Percentiles rank a stretch among this genome's conserved stretches.
Evolutionary conservation across 2,797 vertebrate species (phyloP).

Genomic region (Takifugu rubripes): DNA sequence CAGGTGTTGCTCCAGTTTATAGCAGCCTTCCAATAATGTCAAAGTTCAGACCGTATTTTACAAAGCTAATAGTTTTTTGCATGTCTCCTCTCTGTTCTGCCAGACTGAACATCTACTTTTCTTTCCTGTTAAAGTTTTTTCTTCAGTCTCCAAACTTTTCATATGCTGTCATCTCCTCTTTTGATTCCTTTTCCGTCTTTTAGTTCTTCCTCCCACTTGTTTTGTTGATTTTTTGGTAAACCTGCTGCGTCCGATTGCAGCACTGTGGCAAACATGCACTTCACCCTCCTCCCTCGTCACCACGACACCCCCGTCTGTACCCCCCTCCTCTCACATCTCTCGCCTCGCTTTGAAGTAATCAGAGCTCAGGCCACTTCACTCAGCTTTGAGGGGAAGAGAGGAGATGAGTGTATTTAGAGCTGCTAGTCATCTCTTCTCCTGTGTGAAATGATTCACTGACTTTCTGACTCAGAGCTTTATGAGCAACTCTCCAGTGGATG

Average conservation of each 20-base stretch:
- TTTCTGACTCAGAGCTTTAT: conserved; percentile 65
- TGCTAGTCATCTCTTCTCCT: conserved; percentile 61
- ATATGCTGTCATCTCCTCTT: conserved; percentile 49
- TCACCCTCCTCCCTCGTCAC: conserved; percentile 21
- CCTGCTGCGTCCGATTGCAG: conserved; percentile 44
- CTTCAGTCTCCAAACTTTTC: conserved; percentile 40
- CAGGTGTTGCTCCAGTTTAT: no score
- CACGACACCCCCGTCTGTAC: conserved; percentile 44
- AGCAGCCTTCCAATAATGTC: no score
- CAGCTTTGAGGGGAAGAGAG: conserved; percentile 61
- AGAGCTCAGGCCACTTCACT: conserved; percentile 59
- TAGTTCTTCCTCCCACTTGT: conserved; percentile 26
- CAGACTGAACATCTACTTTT: conserved; percentile 11
- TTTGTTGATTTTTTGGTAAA: conserved; percentile 56
- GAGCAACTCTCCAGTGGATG: conserved; percentile 53
- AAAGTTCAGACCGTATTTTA: no score
- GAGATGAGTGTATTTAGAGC: conserved; percentile 60
- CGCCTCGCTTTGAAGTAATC: conserved; percentile 70
- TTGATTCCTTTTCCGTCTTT: conserved; percentile 26
- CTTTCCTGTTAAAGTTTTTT: conserved; percentile 16
- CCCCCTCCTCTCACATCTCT: conserved; percentile 57
- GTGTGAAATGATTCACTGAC: conserved; percentile 62
- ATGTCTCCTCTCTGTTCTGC: conserved; percentile 3
- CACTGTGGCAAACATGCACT: conserved; percentile 38
- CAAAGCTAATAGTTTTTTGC: no score